Conservation (phyloP, 2,888 invertebrate genomes). For the Alcis repandata region DNA sequence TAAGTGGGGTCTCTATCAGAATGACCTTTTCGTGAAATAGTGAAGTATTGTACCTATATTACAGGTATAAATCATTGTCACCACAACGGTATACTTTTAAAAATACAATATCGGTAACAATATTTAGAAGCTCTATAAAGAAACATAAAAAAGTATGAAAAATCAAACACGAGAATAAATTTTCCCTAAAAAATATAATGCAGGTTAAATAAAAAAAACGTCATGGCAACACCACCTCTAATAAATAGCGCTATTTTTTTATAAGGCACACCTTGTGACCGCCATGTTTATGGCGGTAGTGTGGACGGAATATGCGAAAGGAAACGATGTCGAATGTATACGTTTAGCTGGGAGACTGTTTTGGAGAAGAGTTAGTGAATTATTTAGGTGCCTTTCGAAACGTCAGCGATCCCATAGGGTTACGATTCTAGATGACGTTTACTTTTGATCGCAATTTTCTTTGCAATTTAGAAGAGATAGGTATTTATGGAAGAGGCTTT, state of each 20-base stretch:
- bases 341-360: not conserved
- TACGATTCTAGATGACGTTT: no score
- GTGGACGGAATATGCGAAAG: slow-evolving; percentile 71
- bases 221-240: slow-evolving; percentile 57
- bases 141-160: not conserved
- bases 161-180: not conserved
- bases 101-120: no score
- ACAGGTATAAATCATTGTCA: no score
- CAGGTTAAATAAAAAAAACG: not conserved
- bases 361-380: slow-evolving; percentile 11
- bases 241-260: slow-evolving; percentile 83
- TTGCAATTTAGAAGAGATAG: no score
- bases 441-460: no score
- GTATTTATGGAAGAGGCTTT: no score
- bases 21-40: no score
- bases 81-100: no score
- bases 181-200: not conserved
- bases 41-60: no score
- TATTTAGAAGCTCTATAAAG: no score
- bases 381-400: slow-evolving; percentile 9
- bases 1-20: no score
- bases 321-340: not conserved
- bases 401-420: not conserved
- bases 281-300: slow-evolving; percentile 76
- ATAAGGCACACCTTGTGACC: slow-evolving; percentile 77